phyloP scores from a whole-genome alignment of 2,113 vertebrate genomes.

The Corythaixoides concolor region DNA sequence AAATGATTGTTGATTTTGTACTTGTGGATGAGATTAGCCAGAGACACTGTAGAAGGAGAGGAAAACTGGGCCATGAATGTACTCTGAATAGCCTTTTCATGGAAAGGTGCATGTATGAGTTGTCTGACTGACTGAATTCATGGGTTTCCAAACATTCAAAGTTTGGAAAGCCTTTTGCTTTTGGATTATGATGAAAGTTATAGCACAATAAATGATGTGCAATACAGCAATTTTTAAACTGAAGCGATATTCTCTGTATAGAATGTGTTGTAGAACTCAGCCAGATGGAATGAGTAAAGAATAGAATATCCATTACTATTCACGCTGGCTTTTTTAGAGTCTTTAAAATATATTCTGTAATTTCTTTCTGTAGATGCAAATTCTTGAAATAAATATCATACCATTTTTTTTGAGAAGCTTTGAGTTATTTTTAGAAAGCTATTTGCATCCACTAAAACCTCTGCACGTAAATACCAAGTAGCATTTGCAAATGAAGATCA shows the following conservation, averaged over 20 bases:
- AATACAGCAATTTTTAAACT: background rate
- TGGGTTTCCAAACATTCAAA: background rate
- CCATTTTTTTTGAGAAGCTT: background rate
- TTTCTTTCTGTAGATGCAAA: background rate
- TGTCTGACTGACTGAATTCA: background rate
- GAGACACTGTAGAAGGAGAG: background rate
- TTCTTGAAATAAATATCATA: background rate
- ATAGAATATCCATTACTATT: background rate
- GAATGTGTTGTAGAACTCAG: background rate
- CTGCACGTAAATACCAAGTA: background rate
- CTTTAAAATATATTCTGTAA: background rate
- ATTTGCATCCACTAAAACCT: conserved; percentile 12
- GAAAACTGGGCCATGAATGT: background rate
- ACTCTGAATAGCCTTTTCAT: background rate
- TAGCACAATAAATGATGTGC: background rate
- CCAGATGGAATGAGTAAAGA: background rate
- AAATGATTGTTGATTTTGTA: background rate
- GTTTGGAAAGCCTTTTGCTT: background rate
- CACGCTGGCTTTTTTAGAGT: background rate
- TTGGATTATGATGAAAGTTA: background rate
- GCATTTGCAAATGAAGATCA: conserved; percentile 26
- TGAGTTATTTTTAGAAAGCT: conserved; percentile 33
- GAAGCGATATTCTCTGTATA: background rate
- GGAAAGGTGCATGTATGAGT: background rate
- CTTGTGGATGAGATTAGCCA: conserved; percentile 4